Evolutionary conservation across 2,797 vertebrate genomes (phyloP), one percentile per base, ranked within the genome.

Genomic region (Percopsis omiscomaycus): DNA sequence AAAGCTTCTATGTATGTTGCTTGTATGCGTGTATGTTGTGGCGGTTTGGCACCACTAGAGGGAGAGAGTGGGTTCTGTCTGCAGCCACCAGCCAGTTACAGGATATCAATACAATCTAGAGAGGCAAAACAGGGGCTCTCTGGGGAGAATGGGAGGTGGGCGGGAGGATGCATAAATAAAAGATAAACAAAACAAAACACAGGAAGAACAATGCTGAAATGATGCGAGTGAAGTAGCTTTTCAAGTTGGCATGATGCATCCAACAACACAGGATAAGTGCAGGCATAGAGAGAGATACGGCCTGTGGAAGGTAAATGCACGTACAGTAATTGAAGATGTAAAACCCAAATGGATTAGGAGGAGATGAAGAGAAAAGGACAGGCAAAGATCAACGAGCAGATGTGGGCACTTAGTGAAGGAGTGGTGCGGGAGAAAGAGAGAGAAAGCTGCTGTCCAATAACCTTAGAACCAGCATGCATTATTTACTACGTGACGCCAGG

Each of bases 381-480:
- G 54, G 49, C 32, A 30, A 61, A 58, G 69, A 77, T 77, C 37
- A 67, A 59, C 48, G 66, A 60, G 29, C 67, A 69, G 61, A 66
- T 62, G 71, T 59, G 60, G 54, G 51, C 58, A 80, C 65, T 76
- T 69, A 73, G 73, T 66, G 67, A 47, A 5, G 68, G 15, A 32
- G 68, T 68, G 81, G 58, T 58, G 61, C 64, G 65, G 56, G 28
- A 63, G 12, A 49, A 65, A 22, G 44, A 63, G 12, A 49, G 66
- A 22, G 44, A 57, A 27, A 13, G 47, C 12, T 10, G 57, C 68
- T 75, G 75, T 82, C 83, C 69, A 77, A 73, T 81, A 79, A 68
- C 66, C 73, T 81, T 69, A 55, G 78, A 46, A 63, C 61, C 61
- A 70, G 61, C 82, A 86, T 91, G 64, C 77, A 93, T 93, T 89